phyloP scores from a whole-genome alignment of 2,888 invertebrate species.

The Mellilla xanthometata region DNA sequence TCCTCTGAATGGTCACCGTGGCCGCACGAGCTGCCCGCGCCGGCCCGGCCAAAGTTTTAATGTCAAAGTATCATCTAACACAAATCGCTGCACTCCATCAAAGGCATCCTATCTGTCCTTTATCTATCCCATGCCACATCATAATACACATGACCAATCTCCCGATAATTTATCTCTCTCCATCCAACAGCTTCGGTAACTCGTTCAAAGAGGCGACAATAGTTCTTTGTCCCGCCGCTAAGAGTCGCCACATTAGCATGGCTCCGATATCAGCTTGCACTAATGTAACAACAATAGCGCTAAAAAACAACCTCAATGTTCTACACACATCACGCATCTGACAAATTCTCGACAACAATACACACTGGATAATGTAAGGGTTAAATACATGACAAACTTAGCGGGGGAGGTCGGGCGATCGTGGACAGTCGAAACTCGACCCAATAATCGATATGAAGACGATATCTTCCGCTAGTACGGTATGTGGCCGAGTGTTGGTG shows the following conservation, averaged over 20 bases:
- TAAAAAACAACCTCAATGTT: slow-evolving; percentile 47
- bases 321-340: slow-evolving; percentile 72
- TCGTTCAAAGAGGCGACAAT: slow-evolving; percentile 37
- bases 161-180: slow-evolving; percentile 18
- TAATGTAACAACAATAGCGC: slow-evolving; percentile 58
- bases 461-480: background rate
- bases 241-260: slow-evolving; percentile 54
- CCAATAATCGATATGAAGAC: slow-evolving; percentile 27
- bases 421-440: slow-evolving; percentile 28
- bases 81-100: slow-evolving; percentile 16
- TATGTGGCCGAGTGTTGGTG: slow-evolving; percentile 32
- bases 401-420: slow-evolving; percentile 16
- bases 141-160: slow-evolving; percentile 15
- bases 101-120: slow-evolving; percentile 21
- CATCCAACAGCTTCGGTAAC: slow-evolving; percentile 23
- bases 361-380: slow-evolving; percentile 65
- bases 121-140: slow-evolving; percentile 14
- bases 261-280: slow-evolving; percentile 55
- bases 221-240: slow-evolving; percentile 38
- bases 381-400: slow-evolving; percentile 58
- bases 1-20: too few relatives aligned
- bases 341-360: slow-evolving; percentile 77
- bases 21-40: too few relatives aligned
- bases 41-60: too few relatives aligned
- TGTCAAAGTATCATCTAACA: too few relatives aligned